These are phyloP conservation scores for Drosophila leonis DNA, from an alignment of 2,888 invertebrate genomes.

Conservation along the genomic window DNA sequence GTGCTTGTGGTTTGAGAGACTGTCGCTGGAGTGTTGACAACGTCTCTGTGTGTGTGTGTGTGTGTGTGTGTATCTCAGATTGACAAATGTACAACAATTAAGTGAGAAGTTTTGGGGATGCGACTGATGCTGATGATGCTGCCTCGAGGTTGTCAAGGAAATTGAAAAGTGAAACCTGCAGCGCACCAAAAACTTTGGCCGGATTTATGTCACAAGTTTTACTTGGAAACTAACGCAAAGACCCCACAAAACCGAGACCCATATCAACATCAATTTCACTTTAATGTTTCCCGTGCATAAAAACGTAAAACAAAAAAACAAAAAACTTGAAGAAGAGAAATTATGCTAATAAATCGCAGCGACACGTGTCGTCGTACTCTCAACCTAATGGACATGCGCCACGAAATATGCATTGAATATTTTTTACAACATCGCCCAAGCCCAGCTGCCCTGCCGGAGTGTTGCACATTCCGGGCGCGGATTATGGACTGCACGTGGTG, in stretches of 20 bases:
- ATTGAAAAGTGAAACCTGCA: constrained; percentile 68
- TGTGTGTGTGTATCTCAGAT: constrained; percentile 41
- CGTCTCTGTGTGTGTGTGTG: constrained; percentile 17
- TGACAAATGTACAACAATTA: constrained; percentile 78
- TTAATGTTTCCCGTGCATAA: constrained; percentile 70
- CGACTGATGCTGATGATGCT: constrained; percentile 34
- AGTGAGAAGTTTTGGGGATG: constrained; percentile 61
- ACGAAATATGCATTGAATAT: constrained; percentile 77
- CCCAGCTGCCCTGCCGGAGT: constrained; percentile 25
- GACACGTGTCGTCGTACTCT: constrained; percentile 76
- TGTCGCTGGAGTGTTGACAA: constrained; percentile 21
- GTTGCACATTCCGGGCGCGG: constrained; percentile 49
- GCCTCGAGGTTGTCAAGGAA: constrained; percentile 51
- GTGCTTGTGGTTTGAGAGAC: constrained; percentile 34
- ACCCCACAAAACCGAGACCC: constrained; percentile 37
- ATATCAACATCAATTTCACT: constrained; percentile 73
- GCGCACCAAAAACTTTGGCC: constrained; percentile 41
- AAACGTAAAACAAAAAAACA: neutral
- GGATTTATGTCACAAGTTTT: constrained; percentile 61
- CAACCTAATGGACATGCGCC: constrained; percentile 74
- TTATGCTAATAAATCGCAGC: constrained; percentile 79
- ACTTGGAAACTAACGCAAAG: constrained; percentile 49
- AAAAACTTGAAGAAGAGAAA: constrained; percentile 70
- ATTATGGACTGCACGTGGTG: constrained; percentile 66
- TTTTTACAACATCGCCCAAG: constrained; percentile 20